A percentile compares a stretch with the other conserved stretches of the same genome.
Evolutionary conservation across 2,113 vertebrate genomes (phyloP).

Genomic region (Phrynocephalus versicolor): DNA sequence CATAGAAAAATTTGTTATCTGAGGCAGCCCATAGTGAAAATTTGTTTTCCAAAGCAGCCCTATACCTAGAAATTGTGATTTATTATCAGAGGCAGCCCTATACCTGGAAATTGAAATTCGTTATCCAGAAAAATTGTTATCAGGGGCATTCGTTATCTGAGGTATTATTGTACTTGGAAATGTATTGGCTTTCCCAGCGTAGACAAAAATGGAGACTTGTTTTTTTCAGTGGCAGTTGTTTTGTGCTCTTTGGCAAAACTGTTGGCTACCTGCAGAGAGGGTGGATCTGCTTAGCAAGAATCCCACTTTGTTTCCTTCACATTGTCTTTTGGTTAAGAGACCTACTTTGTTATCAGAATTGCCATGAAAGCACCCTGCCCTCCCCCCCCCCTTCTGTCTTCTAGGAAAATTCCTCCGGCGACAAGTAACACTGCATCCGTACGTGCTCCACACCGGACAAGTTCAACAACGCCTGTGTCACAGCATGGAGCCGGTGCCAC

Average conservation of each 20-base stretch:
- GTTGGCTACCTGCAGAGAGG: not conserved
- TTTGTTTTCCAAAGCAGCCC: no score
- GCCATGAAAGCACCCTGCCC: not conserved
- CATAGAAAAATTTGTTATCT: no score
- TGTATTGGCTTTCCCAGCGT: no score
- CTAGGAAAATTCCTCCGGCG: slow-evolving; percentile 94
- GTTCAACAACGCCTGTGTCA: slow-evolving; percentile 70
- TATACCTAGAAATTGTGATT: no score
- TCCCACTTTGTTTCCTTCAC: not conserved
- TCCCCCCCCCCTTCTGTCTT: slow-evolving; percentile 17
- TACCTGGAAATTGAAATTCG: no score
- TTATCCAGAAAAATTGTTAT: no score
- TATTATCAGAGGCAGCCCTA: no score
- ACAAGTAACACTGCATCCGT: slow-evolving; percentile 80
- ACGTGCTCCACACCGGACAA: slow-evolving; percentile 86
- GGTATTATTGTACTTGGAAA: no score
- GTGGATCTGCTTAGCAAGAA: not conserved
- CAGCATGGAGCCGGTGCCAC: slow-evolving; percentile 79
- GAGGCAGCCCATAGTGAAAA: no score
- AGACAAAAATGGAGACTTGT: not conserved
- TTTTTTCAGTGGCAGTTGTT: no score
- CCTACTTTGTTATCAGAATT: not conserved
- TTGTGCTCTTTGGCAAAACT: not conserved
- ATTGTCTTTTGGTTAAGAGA: not conserved
- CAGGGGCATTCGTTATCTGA: no score